Evolutionary conservation across 2,797 vertebrate genomes (phyloP).

Genomic region (Nyctibius grandis): DNA sequence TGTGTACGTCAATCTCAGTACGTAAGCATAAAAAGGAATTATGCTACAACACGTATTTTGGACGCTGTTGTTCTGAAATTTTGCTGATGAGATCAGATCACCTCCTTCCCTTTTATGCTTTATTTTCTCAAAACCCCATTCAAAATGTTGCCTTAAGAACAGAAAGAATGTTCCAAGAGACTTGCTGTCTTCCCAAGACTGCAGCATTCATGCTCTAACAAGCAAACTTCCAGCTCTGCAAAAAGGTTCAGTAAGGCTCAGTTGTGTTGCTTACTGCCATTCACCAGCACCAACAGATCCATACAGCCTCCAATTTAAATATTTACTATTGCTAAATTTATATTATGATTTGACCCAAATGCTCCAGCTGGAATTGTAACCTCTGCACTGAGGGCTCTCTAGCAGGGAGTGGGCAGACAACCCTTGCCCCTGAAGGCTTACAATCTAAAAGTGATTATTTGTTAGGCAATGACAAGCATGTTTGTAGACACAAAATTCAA

Average conservation of each 20-base stretch:
- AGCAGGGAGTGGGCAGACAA: constrained; percentile 7
- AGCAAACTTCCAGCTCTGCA: background rate
- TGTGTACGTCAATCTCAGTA: background rate
- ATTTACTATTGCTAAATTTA: constrained; percentile 26
- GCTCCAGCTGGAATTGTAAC: constrained; percentile 10
- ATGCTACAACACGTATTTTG: background rate
- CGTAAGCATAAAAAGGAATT: constrained; percentile 5
- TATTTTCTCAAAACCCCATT: constrained; percentile 18
- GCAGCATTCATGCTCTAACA: background rate
- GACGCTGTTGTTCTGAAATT: background rate
- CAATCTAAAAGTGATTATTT: constrained; percentile 31
- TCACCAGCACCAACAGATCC: background rate
- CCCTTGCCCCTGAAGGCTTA: constrained; percentile 6
- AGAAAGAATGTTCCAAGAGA: background rate
- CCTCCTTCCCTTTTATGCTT: background rate
- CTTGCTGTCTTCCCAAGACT: background rate
- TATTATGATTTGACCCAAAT: background rate
- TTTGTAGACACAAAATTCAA: background rate
- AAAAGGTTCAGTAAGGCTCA: background rate
- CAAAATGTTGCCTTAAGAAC: constrained; percentile 3
- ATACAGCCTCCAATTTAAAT: background rate
- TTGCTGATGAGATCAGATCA: background rate
- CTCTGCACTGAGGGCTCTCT: background rate
- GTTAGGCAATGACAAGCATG: constrained; percentile 28
- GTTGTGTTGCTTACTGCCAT: background rate